Evolutionary conservation across 2,888 invertebrate species (phyloP).

Genomic region (Proisotoma minuta): DNA sequence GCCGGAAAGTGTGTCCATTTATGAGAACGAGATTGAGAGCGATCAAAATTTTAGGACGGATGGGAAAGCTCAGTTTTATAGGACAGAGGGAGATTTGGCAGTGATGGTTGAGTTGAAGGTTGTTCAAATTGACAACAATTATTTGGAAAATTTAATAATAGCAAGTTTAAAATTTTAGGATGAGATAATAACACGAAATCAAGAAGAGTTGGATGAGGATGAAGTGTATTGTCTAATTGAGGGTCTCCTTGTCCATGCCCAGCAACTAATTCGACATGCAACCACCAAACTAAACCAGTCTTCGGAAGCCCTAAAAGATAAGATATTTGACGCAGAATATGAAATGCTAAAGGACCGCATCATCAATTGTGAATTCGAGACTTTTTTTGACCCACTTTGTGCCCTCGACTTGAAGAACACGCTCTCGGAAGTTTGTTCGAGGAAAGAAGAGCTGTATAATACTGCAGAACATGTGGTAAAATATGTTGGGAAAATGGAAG

Average conservation of each 20-base stretch:
- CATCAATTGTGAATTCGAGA: slow-evolving; percentile 20
- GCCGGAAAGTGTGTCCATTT: slow-evolving; percentile 36
- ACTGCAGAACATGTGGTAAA: slow-evolving; percentile 13
- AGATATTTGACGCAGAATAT: slow-evolving; percentile 12
- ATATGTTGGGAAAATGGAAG: slow-evolving; percentile 7
- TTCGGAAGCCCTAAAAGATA: neutral
- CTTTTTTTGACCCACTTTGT: slow-evolving; percentile 25
- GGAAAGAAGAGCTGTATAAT: slow-evolving; percentile 29
- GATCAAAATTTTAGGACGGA: slow-evolving; percentile 3
- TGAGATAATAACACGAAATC: slow-evolving; percentile 1
- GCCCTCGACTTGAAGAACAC: slow-evolving; percentile 27
- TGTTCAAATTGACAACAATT: neutral
- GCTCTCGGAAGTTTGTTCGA: slow-evolving; percentile 19
- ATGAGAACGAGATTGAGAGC: slow-evolving; percentile 20
- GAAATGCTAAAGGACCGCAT: slow-evolving; percentile 12
- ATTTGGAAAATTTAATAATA: neutral
- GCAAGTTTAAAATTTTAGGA: too few relatives aligned
- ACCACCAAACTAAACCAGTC: slow-evolving; percentile 5
- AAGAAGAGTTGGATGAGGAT: neutral
- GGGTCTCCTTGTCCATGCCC: slow-evolving; percentile 12
- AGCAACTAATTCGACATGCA: slow-evolving; percentile 16
- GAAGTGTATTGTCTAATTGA: slow-evolving; percentile 1
- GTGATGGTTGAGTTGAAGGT: neutral
- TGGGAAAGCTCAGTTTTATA: neutral
- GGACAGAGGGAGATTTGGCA: neutral